Percentiles rank a stretch among this genome's conserved stretches.
phyloP scores from a whole-genome alignment of 1,140 invertebrate genomes.

The Limonius californicus region DNA sequence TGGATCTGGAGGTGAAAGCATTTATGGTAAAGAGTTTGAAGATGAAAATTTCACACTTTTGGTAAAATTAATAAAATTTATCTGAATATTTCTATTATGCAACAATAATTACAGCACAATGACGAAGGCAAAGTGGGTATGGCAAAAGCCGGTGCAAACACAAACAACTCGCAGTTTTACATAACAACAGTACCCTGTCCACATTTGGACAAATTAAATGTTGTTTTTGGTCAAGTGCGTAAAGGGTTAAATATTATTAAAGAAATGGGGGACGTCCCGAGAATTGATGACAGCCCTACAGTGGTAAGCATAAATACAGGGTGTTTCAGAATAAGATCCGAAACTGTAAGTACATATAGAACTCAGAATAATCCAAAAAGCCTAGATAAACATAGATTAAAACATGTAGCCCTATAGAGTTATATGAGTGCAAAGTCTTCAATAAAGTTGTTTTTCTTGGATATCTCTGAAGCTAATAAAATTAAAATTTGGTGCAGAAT shows the following conservation, averaged over 20 bases:
- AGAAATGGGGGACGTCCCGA: constrained; percentile 60
- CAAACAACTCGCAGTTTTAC: constrained; percentile 94
- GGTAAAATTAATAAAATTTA: constrained; percentile 47
- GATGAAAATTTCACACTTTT: constrained; percentile 83
- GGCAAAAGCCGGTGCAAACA: constrained; percentile 85
- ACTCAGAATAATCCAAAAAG: no score
- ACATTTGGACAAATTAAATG: constrained; percentile 86
- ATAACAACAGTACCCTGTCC: constrained; percentile 79
- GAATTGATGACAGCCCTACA: constrained; percentile 54
- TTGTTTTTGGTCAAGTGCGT: constrained; percentile 81
- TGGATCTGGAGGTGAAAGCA: constrained; percentile 88
- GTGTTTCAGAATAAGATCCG: no score
- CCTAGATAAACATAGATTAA: no score
- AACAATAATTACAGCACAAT: constrained; percentile 53
- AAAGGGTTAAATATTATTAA: constrained; percentile 65
- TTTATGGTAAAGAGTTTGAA: constrained; percentile 85
- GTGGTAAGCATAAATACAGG: constrained; percentile 55
- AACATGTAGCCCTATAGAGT: no score
- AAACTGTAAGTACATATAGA: no score
- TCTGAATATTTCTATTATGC: neutral
- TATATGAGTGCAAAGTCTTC: no score
- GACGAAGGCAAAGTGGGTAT: constrained; percentile 76
- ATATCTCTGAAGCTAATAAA: no score
- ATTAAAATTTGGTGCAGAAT: no score
- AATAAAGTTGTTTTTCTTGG: no score